Evolutionary conservation across 1,140 invertebrate species (phyloP).

Genomic region (Trachymyrmex cornetzi): DNA sequence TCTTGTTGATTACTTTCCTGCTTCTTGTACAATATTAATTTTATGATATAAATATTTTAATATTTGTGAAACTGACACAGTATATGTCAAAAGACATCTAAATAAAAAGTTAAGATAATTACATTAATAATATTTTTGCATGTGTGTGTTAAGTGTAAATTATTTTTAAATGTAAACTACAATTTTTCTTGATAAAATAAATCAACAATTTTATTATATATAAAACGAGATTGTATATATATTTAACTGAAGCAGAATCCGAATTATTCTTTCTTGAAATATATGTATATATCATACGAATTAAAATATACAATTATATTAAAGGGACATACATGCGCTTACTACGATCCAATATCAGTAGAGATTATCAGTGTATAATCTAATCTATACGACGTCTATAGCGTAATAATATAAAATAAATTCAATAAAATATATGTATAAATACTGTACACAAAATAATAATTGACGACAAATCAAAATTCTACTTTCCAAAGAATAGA

Average conservation of each 20-base stretch:
- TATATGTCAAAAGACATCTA: background rate
- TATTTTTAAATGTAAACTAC: constrained; percentile 6
- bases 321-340: constrained; percentile 31
- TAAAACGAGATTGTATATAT: background rate
- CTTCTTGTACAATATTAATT: background rate
- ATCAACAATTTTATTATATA: background rate
- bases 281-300: constrained; percentile 28
- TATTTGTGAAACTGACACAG: constrained; percentile 27
- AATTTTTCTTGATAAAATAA: constrained; percentile 17
- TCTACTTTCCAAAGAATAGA: constrained; percentile 10
- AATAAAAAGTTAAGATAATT: constrained; percentile 28
- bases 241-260: background rate
- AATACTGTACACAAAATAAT: background rate
- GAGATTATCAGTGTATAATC: constrained; percentile 1
- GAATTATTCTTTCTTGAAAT: background rate
- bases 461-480: background rate
- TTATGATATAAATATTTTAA: constrained; percentile 16
- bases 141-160: background rate
- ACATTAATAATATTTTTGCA: background rate
- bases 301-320: constrained; percentile 19
- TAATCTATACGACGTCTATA: constrained; percentile 14
- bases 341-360: constrained; percentile 5
- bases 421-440: constrained; percentile 5
- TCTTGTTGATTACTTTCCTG: constrained; percentile 9
- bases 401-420: constrained; percentile 48